Evolutionary conservation across 2,888 invertebrate genomes (phyloP), one percentile per base, ranked within the genome.

Genomic region (Diploptera punctata): DNA sequence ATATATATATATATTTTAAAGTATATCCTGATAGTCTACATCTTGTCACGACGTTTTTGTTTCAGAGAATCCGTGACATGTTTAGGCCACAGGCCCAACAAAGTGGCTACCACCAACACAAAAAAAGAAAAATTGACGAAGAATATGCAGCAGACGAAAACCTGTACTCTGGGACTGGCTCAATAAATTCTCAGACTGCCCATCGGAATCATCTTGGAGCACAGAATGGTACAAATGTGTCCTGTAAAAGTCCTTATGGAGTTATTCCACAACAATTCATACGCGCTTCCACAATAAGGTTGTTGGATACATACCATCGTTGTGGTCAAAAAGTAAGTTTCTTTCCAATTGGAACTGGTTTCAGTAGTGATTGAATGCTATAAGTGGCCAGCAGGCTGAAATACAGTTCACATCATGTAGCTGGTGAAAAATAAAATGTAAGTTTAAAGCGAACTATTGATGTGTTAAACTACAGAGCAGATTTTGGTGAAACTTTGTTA

Each of bases 21-120:
- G n/a, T n/a, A n/a, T n/a, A n/a, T n/a, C n/a, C n/a, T n/a, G n/a
- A n/a, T n/a, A n/a, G n/a, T n/a, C n/a, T n/a, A n/a, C n/a, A n/a
- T n/a, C n/a, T n/a, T n/a, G n/a, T n/a, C n/a, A n/a, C n/a, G n/a
- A n/a, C n/a, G n/a, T n/a, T n/a, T n/a, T n/a, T 5, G 10, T 85
- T 86, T 26, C 85, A 93, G 92, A 91, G 91, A 90, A 91, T 90
- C 91, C 91, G 89, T 92, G 92, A 92, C 92, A 93, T 92, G 92
- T 92, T 91, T 90, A 91, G 91, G 87, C 87, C 87, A 86, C n/a
- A n/a, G n/a, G n/a, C n/a, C n/a, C n/a, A n/a, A n/a, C n/a, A n/a
- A n/a, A n/a, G n/a, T n/a, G n/a, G n/a, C n/a, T n/a, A n/a, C n/a
- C n/a, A n/a, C n/a, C n/a, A n/a, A n/a, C n/a, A n/a, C n/a, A n/a